A percentile compares a stretch with the other conserved stretches of the same genome.
phyloP scores from a whole-genome alignment of 37 sponge, comb jelly and placozoan species.

The Aplysina aerophoba region DNA sequence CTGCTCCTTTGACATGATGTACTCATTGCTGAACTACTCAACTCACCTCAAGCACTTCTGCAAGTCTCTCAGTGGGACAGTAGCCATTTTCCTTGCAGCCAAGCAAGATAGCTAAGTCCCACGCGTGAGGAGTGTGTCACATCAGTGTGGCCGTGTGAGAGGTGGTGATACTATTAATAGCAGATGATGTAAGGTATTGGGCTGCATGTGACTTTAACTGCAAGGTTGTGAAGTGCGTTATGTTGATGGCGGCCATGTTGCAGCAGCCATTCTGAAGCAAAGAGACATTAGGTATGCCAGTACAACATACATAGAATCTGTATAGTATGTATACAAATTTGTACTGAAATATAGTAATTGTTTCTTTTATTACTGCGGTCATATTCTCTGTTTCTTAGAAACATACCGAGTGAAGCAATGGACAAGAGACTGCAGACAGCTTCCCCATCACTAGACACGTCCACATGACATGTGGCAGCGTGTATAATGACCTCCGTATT shows the following conservation, averaged over 20 bases:
- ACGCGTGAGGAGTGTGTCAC: slow-evolving; percentile 48
- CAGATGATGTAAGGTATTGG: too few relatives aligned
- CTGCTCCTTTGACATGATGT: slow-evolving; percentile 46
- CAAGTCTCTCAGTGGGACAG: slow-evolving; percentile 35
- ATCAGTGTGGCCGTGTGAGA: slow-evolving; percentile 76
- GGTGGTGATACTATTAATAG: too few relatives aligned
- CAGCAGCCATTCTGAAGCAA: slow-evolving; percentile 46
- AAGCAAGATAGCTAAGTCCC: slow-evolving; percentile 78
- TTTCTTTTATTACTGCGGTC: background rate
- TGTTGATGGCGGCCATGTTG: slow-evolving; percentile 82
- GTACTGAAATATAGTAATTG: background rate
- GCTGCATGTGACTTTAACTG: too few relatives aligned
- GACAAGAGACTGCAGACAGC: background rate
- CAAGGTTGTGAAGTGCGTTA: slow-evolving; percentile 72
- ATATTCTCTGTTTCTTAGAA: background rate
- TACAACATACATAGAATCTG: background rate
- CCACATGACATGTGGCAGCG: too few relatives aligned
- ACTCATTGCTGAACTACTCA: slow-evolving; percentile 49
- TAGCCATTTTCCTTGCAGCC: slow-evolving; percentile 63
- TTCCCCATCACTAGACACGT: too few relatives aligned
- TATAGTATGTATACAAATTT: background rate
- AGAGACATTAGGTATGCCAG: slow-evolving; percentile 21
- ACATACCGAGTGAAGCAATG: background rate
- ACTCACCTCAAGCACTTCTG: slow-evolving; percentile 71
- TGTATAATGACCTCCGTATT: too few relatives aligned